phyloP scores from a whole-genome alignment of 2,797 vertebrate genomes.

The Helicolenus hilgendorfi region DNA sequence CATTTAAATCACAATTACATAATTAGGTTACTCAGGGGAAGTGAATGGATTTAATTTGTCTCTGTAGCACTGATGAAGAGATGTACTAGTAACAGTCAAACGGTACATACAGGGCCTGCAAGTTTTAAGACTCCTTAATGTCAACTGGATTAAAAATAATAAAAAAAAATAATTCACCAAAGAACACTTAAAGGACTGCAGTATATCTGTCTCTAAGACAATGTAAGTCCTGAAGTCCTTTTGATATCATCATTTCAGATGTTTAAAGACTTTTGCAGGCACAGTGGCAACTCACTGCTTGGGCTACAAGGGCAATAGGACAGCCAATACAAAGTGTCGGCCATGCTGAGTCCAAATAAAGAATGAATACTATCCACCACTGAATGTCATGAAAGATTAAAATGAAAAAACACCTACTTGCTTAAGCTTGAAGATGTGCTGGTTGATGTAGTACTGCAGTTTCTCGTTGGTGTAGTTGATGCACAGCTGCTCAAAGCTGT shows the following conservation, averaged over 20 bases:
- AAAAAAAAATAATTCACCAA: neutral
- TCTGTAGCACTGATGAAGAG: neutral
- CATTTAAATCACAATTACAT: neutral
- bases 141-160: neutral
- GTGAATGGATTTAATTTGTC: neutral
- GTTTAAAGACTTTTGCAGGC: neutral
- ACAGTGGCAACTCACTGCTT: neutral
- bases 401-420: constrained; percentile 88
- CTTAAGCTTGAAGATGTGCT: constrained; percentile 94
- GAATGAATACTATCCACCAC: neutral
- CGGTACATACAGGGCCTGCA: neutral
- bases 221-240: neutral
- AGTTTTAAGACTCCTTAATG: neutral
- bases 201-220: no score
- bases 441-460: constrained; percentile 95
- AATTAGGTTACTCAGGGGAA: neutral
- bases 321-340: neutral
- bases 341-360: neutral
- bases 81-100: neutral
- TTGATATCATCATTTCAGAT: neutral
- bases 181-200: neutral
- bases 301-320: neutral
- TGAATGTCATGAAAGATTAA: neutral
- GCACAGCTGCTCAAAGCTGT: constrained; percentile 98
- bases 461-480: constrained; percentile 97